phyloP scores from a whole-genome alignment of 1,140 invertebrate species.

The Oncopodura yosiiana region DNA sequence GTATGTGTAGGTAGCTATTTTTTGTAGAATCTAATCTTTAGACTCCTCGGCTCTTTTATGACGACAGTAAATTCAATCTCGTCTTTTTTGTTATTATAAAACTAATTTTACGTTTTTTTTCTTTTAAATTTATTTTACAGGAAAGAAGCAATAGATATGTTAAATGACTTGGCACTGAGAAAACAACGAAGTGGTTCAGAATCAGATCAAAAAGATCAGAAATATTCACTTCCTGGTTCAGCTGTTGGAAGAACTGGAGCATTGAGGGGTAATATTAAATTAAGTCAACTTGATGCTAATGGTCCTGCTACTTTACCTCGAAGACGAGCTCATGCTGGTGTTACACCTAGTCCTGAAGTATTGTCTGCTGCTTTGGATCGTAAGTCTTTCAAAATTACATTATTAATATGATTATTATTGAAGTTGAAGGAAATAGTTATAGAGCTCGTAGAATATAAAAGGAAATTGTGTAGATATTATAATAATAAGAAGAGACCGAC shows the following conservation, averaged over 20 bases:
- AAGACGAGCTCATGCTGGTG: constrained; percentile 17
- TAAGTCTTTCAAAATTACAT: no score
- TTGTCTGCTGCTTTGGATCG: constrained; percentile 35
- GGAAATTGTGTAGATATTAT: no score
- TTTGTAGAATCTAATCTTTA: no score
- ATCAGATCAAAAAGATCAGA: constrained; percentile 22
- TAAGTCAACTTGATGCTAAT: constrained; percentile 7
- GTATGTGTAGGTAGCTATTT: no score
- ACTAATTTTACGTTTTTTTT: no score
- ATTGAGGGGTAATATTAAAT: constrained; percentile 34
- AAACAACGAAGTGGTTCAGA: constrained; percentile 43
- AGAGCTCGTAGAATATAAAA: no score
- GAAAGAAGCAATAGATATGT: constrained; percentile 71
- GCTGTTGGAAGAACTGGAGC: constrained; percentile 33
- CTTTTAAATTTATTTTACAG: constrained; percentile 44
- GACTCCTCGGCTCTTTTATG: no score
- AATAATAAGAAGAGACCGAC: no score
- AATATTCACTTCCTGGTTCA: constrained; percentile 31
- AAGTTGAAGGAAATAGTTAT: no score
- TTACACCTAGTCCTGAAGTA: constrained; percentile 37
- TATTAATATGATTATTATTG: no score
- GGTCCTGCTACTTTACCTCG: constrained; percentile 28
- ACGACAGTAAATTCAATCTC: no score
- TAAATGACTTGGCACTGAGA: constrained; percentile 64
- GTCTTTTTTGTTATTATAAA: no score